Conservation (phyloP, 2,888 invertebrate genomes). For the Suillia variegata region DNA sequence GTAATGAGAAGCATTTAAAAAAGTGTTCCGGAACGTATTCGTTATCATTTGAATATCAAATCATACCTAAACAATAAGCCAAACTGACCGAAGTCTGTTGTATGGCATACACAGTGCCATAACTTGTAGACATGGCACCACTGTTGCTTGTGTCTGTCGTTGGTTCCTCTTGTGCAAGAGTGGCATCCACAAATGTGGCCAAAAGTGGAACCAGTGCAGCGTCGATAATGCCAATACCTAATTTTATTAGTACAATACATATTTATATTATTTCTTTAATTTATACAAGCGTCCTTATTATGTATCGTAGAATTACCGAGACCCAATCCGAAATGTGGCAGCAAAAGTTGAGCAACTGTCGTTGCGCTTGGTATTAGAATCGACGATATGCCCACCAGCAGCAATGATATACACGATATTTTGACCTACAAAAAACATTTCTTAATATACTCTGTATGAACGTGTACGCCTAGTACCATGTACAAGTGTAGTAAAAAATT, state of each 20-base stretch:
- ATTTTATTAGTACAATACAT: no score
- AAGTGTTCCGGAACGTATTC: background rate
- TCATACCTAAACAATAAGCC: conserved; percentile 75
- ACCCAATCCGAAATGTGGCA: conserved; percentile 81
- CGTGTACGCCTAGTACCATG: no score
- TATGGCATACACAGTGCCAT: conserved; percentile 81
- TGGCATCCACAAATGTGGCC: conserved; percentile 72
- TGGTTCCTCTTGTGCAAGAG: conserved; percentile 51
- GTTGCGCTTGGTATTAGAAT: conserved; percentile 69
- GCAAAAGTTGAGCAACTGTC: conserved; percentile 67
- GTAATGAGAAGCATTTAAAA: background rate
- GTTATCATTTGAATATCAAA: background rate
- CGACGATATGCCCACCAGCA: conserved; percentile 69
- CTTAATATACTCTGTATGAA: no score
- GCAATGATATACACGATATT: conserved; percentile 68
- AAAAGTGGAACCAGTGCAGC: conserved; percentile 79
- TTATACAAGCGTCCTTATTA: no score
- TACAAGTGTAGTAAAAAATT: no score
- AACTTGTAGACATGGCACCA: no score
- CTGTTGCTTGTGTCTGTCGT: conserved; percentile 38
- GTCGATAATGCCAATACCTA: conserved; percentile 80
- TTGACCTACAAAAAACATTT: no score
- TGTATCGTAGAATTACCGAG: no score
- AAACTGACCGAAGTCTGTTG: conserved; percentile 82
- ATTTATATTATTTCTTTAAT: no score